Conservation (phyloP, 2,888 invertebrate species). For the Ceriagrion tenellum region DNA sequence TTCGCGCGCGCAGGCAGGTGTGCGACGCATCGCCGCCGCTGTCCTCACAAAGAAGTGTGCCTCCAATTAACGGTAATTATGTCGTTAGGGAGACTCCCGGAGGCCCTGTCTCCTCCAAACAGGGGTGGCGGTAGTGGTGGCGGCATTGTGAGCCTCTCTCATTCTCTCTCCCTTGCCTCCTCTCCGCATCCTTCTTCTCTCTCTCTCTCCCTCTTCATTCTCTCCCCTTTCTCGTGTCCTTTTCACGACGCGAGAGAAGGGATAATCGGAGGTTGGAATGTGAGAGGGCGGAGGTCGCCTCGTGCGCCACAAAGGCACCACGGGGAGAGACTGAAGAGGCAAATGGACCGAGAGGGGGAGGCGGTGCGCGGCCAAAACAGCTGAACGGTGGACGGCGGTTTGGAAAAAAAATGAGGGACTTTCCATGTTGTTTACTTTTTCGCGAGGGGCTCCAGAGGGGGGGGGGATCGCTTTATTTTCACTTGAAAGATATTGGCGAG, state of each 20-base stretch:
- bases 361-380: not conserved
- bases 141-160: not conserved
- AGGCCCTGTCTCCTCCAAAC: slow-evolving; percentile 11
- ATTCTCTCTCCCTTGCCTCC: not conserved
- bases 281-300: not conserved
- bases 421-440: not conserved
- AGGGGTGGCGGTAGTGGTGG: not conserved
- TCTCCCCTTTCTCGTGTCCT: not conserved
- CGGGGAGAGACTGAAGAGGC: not conserved
- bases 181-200: not conserved
- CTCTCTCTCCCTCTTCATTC: not conserved
- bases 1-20: slow-evolving; percentile 14
- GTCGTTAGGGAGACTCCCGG: slow-evolving; percentile 56
- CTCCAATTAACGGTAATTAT: slow-evolving; percentile 66
- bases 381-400: not conserved
- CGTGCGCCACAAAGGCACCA: not conserved
- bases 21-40: not conserved
- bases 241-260: not conserved
- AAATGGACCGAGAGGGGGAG: not conserved
- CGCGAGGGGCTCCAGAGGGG: not conserved
- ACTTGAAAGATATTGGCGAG: not conserved
- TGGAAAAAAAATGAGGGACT: not conserved
- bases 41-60: slow-evolving; percentile 52
- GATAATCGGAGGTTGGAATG: not conserved
- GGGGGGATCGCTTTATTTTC: not conserved